Base-by-base conservation (phyloP, 1,140 invertebrate genomes). In the Pissodes strobi region DNA sequence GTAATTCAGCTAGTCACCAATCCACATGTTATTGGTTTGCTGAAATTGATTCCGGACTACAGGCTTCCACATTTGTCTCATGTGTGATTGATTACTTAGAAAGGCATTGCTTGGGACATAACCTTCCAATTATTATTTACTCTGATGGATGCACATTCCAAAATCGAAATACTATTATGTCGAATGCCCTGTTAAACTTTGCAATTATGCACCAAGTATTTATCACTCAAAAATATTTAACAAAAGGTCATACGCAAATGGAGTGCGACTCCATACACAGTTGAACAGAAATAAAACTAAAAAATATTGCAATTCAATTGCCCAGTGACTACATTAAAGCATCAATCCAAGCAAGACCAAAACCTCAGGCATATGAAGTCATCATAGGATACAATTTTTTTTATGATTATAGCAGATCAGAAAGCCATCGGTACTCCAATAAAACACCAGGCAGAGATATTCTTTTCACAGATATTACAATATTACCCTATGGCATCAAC, bases 251-350 rank as follows among this genome's bases (percentile, higher is more conserved):
- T 34, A 34, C n/a, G n/a, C n/a, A n/a, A n/a, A n/a, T n/a, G n/a
- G n/a, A n/a, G n/a, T n/a, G n/a, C n/a, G n/a, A n/a, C 30, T 34
- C 30, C n/a, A 34, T 34, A 34, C 30, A 34, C n/a, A 34, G 30
- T 34, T 34, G 30, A 8, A 34, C n/a, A 8, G 30, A 34, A 19
- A 46, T 15, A 46, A 46, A 46, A 17, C 19, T n/a, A 38, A 52
- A 67, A 43, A 34, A 57, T 64, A 63, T 49, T 18, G 21, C 13
- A 41, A 18, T 27, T 67, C 49, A 25, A 43, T 46, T n/a, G n/a
- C n/a, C n/a, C n/a, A n/a, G n/a, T n/a, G n/a, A n/a, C n/a, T n/a
- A n/a, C n/a, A n/a, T n/a, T n/a, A n/a, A n/a, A n/a, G n/a, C n/a
- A n/a, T n/a, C n/a, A n/a, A n/a, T n/a, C n/a, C n/a, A n/a, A n/a